Evolutionary conservation across 1,140 invertebrate genomes (phyloP).

Genomic region (Bombus sibiricus): DNA sequence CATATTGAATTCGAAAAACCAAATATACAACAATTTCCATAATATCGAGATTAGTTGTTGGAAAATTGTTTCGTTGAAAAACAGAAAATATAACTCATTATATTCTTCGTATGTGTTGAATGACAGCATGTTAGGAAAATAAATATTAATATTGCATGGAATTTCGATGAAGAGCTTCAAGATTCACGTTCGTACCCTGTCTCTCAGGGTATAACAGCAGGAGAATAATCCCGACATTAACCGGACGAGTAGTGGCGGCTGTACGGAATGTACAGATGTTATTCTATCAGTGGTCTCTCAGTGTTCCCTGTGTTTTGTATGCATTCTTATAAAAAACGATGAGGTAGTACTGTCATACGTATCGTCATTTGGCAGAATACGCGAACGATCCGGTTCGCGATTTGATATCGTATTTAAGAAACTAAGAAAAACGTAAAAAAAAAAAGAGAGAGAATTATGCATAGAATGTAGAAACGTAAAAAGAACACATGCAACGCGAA

Average conservation of each 20-base stretch:
- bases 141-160: not conserved
- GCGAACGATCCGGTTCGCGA: slow-evolving; percentile 36
- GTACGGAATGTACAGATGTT: slow-evolving; percentile 68
- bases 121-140: not conserved
- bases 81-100: not conserved
- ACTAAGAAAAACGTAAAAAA: not conserved
- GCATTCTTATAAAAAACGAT: slow-evolving; percentile 68
- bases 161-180: slow-evolving; percentile 19
- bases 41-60: too few species aligned
- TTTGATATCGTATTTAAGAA: slow-evolving; percentile 21
- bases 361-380: slow-evolving; percentile 70
- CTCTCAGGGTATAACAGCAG: slow-evolving; percentile 53
- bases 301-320: slow-evolving; percentile 65
- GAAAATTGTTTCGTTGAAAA: not conserved
- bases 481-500: slow-evolving; percentile 9
- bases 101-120: not conserved
- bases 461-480: not conserved
- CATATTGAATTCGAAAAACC: too few species aligned
- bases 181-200: slow-evolving; percentile 53
- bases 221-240: slow-evolving; percentile 55
- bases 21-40: too few species aligned
- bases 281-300: slow-evolving; percentile 56
- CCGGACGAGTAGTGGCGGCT: slow-evolving; percentile 58
- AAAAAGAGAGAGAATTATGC: not conserved
- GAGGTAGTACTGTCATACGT: slow-evolving; percentile 78